Evolutionary conservation across 2,888 invertebrate species (phyloP).

Genomic region (Lasius fuliginosus): DNA sequence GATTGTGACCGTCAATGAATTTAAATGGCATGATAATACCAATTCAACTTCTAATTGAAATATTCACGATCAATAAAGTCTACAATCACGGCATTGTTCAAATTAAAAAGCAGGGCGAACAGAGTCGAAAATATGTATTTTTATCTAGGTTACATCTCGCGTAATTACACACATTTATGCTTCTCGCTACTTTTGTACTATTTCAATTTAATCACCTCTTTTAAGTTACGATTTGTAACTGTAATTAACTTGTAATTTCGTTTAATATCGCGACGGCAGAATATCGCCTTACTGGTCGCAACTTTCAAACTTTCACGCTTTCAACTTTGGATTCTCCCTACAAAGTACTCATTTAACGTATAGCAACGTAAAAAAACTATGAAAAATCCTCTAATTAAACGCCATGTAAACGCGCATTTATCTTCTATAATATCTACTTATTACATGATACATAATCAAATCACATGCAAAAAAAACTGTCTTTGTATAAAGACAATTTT

Average conservation of each 20-base stretch:
- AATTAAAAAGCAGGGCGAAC: background rate
- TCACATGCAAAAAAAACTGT: background rate
- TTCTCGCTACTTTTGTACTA: background rate
- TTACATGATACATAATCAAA: background rate
- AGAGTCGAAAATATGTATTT: conserved; percentile 9
- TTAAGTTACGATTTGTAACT: conserved; percentile 33
- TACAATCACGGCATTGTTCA: background rate
- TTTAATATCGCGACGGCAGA: conserved; percentile 17
- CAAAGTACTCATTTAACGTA: background rate
- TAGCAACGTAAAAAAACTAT: background rate
- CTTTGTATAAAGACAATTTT: background rate
- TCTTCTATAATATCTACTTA: background rate
- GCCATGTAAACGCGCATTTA: background rate
- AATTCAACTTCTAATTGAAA: conserved; percentile 38
- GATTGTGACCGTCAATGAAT: conserved; percentile 11
- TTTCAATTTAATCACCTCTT: conserved; percentile 33
- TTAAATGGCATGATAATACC: conserved; percentile 34
- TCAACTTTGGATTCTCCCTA: conserved; percentile 19
- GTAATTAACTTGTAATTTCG: conserved; percentile 14
- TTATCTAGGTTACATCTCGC: background rate
- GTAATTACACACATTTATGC: background rate
- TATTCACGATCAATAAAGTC: conserved; percentile 24
- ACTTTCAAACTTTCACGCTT: conserved; percentile 32
- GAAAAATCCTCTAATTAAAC: conserved; percentile 15
- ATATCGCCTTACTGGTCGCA: background rate